Percentiles rank a stretch among this genome's conserved stretches.
Evolutionary conservation across 2,888 invertebrate species (phyloP).

Genomic region (Trissoscelio sp.): DNA sequence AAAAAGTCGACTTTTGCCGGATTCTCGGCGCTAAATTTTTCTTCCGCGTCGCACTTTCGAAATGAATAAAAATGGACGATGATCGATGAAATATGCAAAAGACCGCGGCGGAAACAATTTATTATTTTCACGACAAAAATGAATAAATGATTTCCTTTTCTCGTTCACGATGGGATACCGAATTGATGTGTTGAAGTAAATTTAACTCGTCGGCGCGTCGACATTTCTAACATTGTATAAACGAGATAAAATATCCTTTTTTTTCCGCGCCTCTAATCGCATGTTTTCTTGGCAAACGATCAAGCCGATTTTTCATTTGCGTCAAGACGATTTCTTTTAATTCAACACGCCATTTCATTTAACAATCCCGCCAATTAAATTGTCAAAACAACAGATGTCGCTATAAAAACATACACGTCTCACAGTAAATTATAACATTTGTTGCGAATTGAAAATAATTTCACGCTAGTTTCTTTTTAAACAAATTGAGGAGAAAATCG

Average conservation of each 20-base stretch:
- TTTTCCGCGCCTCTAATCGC: slow-evolving; percentile 28
- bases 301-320: slow-evolving; percentile 35
- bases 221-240: slow-evolving; percentile 40
- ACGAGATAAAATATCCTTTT: slow-evolving; percentile 39
- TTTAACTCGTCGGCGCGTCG: slow-evolving; percentile 10
- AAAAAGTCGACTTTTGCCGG: slow-evolving; percentile 45
- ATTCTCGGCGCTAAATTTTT: slow-evolving; percentile 39
- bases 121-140: slow-evolving; percentile 28
- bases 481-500: slow-evolving; percentile 2
- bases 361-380: slow-evolving; percentile 34
- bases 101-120: slow-evolving; percentile 22
- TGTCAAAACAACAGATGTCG: slow-evolving; percentile 46
- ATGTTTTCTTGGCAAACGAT: slow-evolving; percentile 43
- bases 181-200: slow-evolving; percentile 33
- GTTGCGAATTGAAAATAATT: slow-evolving; percentile 9
- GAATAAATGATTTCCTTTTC: slow-evolving; percentile 35
- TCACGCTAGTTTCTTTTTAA: not conserved
- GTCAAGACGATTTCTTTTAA: slow-evolving; percentile 49
- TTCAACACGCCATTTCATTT: slow-evolving; percentile 43
- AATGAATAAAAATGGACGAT: slow-evolving; percentile 42
- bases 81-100: slow-evolving; percentile 44
- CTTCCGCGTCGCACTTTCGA: slow-evolving; percentile 20
- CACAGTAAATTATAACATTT: slow-evolving; percentile 24
- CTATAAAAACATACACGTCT: slow-evolving; percentile 9
- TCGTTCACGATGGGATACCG: slow-evolving; percentile 6